Conservation (phyloP, 1,140 invertebrate species). For the Pteromalus puparum region DNA sequence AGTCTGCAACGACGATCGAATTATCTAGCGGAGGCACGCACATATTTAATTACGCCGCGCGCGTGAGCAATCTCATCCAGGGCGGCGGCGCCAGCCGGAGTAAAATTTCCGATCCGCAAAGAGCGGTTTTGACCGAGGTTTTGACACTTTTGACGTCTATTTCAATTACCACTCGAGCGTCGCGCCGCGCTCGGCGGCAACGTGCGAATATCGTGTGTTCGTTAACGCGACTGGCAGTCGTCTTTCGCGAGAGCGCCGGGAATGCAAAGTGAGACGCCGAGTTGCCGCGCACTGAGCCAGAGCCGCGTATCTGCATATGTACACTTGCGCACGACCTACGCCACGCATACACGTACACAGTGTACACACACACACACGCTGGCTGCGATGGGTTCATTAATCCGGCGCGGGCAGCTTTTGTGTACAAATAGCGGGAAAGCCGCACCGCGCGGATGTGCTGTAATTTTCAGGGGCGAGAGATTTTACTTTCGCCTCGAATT, state of each 20-base stretch:
- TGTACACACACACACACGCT: too few species aligned
- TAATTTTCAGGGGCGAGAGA: too few species aligned
- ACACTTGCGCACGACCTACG: too few species aligned
- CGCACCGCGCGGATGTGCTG: too few species aligned
- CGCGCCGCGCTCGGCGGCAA: not conserved
- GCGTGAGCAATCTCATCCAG: not conserved
- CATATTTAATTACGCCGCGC: not conserved
- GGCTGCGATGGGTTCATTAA: too few species aligned
- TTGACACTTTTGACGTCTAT: not conserved
- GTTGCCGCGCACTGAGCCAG: not conserved
- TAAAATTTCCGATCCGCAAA: not conserved
- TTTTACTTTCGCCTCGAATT: too few species aligned
- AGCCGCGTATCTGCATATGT: not conserved
- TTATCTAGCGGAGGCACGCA: not conserved
- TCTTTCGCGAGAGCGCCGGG: not conserved
- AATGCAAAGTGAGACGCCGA: constrained; percentile 3
- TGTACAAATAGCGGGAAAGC: too few species aligned
- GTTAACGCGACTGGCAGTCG: constrained; percentile 3
- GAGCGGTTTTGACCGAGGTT: not conserved
- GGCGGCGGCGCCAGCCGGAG: not conserved
- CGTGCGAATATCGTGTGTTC: not conserved
- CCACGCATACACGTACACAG: too few species aligned
- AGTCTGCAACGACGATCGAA: too few species aligned
- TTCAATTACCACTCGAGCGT: not conserved
- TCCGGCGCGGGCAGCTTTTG: too few species aligned